A percentile compares a stretch with the other conserved stretches of the same genome.
phyloP scores from a whole-genome alignment of 2,797 vertebrate genomes.

The Chelon labrosus region DNA sequence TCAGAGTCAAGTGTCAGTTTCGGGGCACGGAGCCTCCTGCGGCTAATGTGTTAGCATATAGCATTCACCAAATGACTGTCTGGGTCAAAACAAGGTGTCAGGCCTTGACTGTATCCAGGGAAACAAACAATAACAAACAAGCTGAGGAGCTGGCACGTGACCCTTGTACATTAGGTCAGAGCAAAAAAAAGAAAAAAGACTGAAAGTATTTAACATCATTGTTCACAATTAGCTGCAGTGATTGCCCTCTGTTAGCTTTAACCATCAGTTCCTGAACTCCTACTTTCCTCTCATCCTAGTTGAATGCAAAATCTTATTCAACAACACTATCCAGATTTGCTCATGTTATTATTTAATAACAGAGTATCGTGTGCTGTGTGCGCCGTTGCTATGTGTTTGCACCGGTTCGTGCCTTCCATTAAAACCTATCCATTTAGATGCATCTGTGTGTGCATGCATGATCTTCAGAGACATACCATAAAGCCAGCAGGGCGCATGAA shows the following conservation, averaged over 20 bases:
- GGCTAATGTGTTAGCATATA: constrained; percentile 75
- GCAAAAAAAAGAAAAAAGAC: constrained; percentile 5
- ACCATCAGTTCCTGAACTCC: not conserved
- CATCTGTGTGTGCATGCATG: constrained; percentile 1
- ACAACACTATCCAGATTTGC: not conserved
- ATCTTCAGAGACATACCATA: constrained; percentile 45
- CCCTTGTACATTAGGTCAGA: constrained; percentile 13
- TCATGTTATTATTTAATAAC: constrained; percentile 10
- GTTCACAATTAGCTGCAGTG: constrained; percentile 13
- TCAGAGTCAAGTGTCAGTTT: constrained; percentile 71
- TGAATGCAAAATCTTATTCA: not conserved
- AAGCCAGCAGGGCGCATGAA: constrained; percentile 61
- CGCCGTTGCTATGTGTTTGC: not conserved
- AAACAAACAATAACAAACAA: constrained; percentile 76
- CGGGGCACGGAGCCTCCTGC: constrained; percentile 70
- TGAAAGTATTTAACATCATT: constrained; percentile 5
- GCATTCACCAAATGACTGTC: constrained; percentile 66
- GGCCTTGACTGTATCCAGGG: constrained; percentile 70
- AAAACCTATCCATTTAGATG: constrained; percentile 9
- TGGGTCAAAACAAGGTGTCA: constrained; percentile 68
- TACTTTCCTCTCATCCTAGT: not conserved
- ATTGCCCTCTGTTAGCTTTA: constrained; percentile 3
- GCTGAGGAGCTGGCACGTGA: constrained; percentile 53
- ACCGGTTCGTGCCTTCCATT: not conserved
- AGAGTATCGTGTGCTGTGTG: not conserved